Evolutionary conservation across 1,140 invertebrate species (phyloP).

Genomic region (Pissodes strobi): DNA sequence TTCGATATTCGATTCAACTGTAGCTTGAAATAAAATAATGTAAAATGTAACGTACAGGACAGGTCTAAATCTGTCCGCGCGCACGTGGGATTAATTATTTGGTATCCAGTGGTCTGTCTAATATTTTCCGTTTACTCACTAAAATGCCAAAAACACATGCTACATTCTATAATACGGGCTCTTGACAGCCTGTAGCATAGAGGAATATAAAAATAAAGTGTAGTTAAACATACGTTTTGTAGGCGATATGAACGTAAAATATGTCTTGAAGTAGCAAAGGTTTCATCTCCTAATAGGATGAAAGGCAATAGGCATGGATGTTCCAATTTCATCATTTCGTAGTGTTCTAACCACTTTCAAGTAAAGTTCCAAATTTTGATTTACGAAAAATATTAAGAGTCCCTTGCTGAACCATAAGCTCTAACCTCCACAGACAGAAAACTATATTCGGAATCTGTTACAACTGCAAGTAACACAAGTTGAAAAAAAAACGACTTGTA

Average conservation of each 20-base stretch:
- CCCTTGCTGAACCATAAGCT: no score
- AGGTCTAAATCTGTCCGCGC: no score
- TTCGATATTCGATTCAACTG: no score
- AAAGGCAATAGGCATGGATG: conserved; percentile 36
- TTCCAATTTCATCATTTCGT: conserved; percentile 14
- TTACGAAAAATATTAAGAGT: conserved; percentile 23
- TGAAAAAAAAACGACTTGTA: conserved; percentile 48
- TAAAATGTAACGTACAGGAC: no score
- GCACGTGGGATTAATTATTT: no score
- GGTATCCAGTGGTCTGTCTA: conserved; percentile 38
- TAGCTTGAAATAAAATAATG: no score
- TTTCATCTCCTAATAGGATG: conserved; percentile 41
- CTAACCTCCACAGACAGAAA: conserved; percentile 30
- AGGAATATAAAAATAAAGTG: no score
- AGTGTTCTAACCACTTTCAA: not conserved
- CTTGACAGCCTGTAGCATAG: conserved; percentile 50
- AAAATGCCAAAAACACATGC: conserved; percentile 51
- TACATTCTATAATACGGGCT: conserved; percentile 51
- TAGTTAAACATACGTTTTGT: conserved; percentile 50
- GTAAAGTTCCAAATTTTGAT: conserved; percentile 16
- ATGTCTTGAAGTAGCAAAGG: conserved; percentile 38
- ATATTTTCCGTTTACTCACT: conserved; percentile 24
- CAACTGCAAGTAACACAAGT: conserved; percentile 27
- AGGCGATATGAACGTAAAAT: conserved; percentile 30
- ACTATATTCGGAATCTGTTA: conserved; percentile 11